These are phyloP conservation scores for Papilio helenus DNA, from an alignment of 1,140 invertebrate species.

Conservation along the genomic window DNA sequence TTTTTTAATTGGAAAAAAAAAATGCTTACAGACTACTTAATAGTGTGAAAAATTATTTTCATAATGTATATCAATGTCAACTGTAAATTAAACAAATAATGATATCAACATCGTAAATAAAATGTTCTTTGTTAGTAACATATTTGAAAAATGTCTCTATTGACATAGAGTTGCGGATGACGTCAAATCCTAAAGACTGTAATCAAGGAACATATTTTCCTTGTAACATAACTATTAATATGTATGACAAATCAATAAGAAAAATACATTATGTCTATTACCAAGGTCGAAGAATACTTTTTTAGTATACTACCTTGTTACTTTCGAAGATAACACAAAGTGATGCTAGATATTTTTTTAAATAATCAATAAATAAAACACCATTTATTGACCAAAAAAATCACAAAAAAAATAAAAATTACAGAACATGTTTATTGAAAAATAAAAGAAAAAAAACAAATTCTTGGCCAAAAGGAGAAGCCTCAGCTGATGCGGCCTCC, in stretches of 20 bases:
- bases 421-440: too few relatives aligned
- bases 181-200: not conserved
- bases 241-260: not conserved
- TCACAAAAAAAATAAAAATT: too few relatives aligned
- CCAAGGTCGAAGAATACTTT: not conserved
- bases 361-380: too few relatives aligned
- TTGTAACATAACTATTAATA: conserved; percentile 2
- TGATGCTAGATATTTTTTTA: too few relatives aligned
- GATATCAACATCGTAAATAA: not conserved
- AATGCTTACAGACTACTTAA: too few relatives aligned
- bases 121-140: not conserved
- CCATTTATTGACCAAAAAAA: too few relatives aligned
- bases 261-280: not conserved
- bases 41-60: too few relatives aligned
- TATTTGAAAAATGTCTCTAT: not conserved
- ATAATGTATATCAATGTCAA: too few relatives aligned
- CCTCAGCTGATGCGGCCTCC: too few relatives aligned
- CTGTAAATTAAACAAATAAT: not conserved
- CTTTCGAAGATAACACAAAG: not conserved
- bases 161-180: not conserved
- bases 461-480: too few relatives aligned
- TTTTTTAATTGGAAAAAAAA: not conserved
- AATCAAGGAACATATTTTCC: not conserved
- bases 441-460: too few relatives aligned
- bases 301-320: not conserved